A percentile compares a stretch with the other conserved stretches of the same genome.
phyloP scores from a whole-genome alignment of 1,140 invertebrate species.

The Pogonognathellus flavescens region DNA sequence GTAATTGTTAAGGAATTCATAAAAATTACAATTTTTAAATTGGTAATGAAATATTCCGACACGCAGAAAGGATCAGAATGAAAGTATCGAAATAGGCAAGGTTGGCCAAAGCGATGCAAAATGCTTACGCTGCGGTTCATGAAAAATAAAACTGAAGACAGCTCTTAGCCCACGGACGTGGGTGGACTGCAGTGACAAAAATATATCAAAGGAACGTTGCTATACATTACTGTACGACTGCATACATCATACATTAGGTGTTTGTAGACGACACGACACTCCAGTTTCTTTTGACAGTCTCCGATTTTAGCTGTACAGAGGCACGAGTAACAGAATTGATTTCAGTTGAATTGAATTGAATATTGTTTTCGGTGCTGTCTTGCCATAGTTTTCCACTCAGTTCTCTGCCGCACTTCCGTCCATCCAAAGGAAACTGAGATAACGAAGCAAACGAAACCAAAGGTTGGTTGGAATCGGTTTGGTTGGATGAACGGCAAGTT shows the following conservation, averaged over 20 bases:
- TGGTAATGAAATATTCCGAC: background rate
- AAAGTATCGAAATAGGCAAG: background rate
- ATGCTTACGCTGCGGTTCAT: background rate
- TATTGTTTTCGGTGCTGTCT: background rate
- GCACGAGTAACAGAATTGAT: background rate
- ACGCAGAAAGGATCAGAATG: background rate
- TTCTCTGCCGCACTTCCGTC: conserved; percentile 26
- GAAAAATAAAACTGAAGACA: no score
- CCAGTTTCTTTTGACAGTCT: no score
- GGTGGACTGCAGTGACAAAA: no score
- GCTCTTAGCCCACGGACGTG: no score
- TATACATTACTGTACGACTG: no score
- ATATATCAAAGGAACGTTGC: no score
- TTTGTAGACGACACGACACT: no score
- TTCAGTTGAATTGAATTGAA: background rate
- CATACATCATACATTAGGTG: no score
- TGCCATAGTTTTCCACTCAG: background rate
- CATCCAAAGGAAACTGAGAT: conserved; percentile 16
- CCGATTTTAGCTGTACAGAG: no score
- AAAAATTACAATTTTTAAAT: background rate
- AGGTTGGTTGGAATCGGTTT: no score
- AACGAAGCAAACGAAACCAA: background rate
- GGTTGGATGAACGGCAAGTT: no score
- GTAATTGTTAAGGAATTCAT: no score
- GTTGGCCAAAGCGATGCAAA: background rate